Percentiles rank a stretch among this genome's conserved stretches.
phyloP scores from a whole-genome alignment of 2,888 invertebrate genomes.

The Aphodius sticticus region DNA sequence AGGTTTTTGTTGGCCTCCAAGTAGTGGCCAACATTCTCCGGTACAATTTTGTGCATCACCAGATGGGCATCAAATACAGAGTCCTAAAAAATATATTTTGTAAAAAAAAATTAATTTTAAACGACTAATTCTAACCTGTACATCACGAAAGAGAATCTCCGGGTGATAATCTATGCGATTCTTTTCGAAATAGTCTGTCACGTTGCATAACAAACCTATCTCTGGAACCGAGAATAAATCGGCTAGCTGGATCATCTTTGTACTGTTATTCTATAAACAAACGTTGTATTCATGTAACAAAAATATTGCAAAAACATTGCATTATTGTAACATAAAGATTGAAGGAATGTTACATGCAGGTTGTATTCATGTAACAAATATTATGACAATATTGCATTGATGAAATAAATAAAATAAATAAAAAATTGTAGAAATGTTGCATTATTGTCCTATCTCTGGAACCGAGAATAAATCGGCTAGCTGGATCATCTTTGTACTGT shows the following conservation, averaged over 20 bases:
- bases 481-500: slow-evolving; percentile 85
- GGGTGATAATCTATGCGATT: slow-evolving; percentile 94
- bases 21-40: slow-evolving; percentile 80
- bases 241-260: slow-evolving; percentile 92
- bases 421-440: too few relatives aligned
- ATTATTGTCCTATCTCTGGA: slow-evolving; percentile 96
- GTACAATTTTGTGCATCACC: slow-evolving; percentile 89
- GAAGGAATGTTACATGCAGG: too few relatives aligned
- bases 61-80: slow-evolving; percentile 89
- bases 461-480: slow-evolving; percentile 96
- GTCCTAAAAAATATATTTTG: slow-evolving; percentile 64
- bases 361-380: too few relatives aligned
- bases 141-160: slow-evolving; percentile 82
- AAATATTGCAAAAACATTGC: slow-evolving; percentile 7
- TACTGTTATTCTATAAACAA: slow-evolving; percentile 63
- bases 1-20: slow-evolving; percentile 80
- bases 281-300: slow-evolving; percentile 28
- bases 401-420: too few relatives aligned
- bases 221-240: slow-evolving; percentile 97
- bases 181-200: slow-evolving; percentile 89
- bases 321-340: too few relatives aligned
- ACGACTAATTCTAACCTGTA: slow-evolving; percentile 27
- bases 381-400: too few relatives aligned
- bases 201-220: slow-evolving; percentile 92
- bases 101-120: slow-evolving; percentile 13